Evolutionary conservation across 30 jellyfish, hydroid and myxozoan species (phyloP).

Genomic region (Mastigias papua): DNA sequence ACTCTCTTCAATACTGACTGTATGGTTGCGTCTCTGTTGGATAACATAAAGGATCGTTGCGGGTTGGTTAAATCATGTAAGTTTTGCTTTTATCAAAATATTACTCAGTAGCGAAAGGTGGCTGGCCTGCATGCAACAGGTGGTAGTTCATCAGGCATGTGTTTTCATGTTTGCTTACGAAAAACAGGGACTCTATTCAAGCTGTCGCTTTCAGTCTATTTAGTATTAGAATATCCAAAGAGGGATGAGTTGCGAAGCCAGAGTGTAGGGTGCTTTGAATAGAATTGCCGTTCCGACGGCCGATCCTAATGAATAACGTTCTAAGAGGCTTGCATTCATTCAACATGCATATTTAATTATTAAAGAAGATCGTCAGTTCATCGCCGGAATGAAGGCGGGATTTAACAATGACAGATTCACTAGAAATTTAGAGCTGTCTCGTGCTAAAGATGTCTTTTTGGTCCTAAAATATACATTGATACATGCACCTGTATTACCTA

Average conservation of each 20-base stretch:
- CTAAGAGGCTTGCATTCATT: no score
- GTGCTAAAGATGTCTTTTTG: no score
- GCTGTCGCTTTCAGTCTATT: not conserved
- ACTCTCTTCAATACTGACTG: constrained; percentile 73
- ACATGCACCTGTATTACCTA: no score
- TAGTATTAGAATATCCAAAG: no score
- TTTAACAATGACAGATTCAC: no score
- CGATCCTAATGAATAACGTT: no score
- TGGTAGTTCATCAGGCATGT: not conserved
- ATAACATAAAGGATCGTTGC: constrained; percentile 61
- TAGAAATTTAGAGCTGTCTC: no score
- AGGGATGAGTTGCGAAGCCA: not conserved
- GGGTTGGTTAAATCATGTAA: constrained; percentile 45
- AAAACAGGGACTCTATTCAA: not conserved
- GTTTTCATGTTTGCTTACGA: not conserved
- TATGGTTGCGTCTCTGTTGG: constrained; percentile 57
- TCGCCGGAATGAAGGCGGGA: no score
- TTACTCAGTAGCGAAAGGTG: not conserved
- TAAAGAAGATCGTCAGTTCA: no score
- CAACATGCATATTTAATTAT: no score
- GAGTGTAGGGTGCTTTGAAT: not conserved
- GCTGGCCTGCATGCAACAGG: not conserved
- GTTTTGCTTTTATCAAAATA: not conserved
- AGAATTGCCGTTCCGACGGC: no score
- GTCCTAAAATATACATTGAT: no score